Conservation (phyloP, 2,113 vertebrate genomes). For the Scalopus aquaticus region DNA sequence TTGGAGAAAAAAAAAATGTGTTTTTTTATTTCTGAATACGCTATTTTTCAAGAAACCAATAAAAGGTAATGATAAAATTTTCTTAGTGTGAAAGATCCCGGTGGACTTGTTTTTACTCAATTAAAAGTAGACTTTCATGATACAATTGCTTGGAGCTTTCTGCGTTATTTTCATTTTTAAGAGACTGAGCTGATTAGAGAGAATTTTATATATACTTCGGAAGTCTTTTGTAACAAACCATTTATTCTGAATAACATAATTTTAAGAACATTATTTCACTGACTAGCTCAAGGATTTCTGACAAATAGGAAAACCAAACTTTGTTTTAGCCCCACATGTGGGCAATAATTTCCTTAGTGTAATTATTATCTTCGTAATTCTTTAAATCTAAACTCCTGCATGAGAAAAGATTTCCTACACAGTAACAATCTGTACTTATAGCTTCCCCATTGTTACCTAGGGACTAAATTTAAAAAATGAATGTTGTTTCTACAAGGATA, state of each 20-base stretch:
- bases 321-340: background rate
- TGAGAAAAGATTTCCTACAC: background rate
- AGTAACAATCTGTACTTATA: background rate
- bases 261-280: slow-evolving; percentile 53
- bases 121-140: background rate
- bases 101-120: background rate
- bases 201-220: slow-evolving; percentile 57
- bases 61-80: background rate
- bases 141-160: background rate
- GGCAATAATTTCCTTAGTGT: background rate
- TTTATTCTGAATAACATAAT: slow-evolving; percentile 58
- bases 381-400: background rate
- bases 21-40: background rate
- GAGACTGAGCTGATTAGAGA: slow-evolving; percentile 21
- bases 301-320: slow-evolving; percentile 44
- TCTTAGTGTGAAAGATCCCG: background rate
- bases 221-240: slow-evolving; percentile 55
- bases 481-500: background rate
- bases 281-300: slow-evolving; percentile 2
- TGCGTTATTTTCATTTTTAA: slow-evolving; percentile 48
- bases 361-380: background rate
- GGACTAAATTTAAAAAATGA: background rate
- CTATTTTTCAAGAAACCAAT: background rate
- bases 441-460: background rate
- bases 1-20: background rate